These are phyloP conservation scores for Lophotis ruficrista DNA, from an alignment of 2,113 vertebrate species.

Conservation along the genomic window DNA sequence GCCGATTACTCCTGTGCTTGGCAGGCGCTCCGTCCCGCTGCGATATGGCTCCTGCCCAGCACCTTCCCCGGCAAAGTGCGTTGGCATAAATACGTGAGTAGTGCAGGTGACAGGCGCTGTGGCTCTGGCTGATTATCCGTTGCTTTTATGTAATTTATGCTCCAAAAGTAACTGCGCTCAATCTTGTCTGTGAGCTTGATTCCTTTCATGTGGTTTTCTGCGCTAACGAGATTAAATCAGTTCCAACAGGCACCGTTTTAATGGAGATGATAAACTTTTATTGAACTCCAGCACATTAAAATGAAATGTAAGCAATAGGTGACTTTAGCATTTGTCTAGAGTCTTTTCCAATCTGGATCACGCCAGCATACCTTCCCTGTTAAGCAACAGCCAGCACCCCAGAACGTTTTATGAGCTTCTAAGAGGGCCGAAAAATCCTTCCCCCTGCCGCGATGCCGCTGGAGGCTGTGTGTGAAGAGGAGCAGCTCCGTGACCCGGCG, in stretches of 20 bases:
- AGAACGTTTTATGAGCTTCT: slow-evolving; percentile 70
- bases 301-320: slow-evolving; percentile 85
- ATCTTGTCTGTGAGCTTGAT: slow-evolving; percentile 50
- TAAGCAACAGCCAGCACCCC: slow-evolving; percentile 71
- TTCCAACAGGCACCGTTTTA: slow-evolving; percentile 80
- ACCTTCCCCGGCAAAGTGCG: background rate
- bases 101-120: slow-evolving; percentile 55
- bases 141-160: slow-evolving; percentile 65
- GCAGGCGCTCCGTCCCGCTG: slow-evolving; percentile 47
- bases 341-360: slow-evolving; percentile 75
- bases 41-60: slow-evolving; percentile 66
- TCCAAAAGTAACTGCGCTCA: slow-evolving; percentile 51
- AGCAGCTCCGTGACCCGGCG: slow-evolving; percentile 32
- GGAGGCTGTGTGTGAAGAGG: background rate
- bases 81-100: slow-evolving; percentile 25
- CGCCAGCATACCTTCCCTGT: slow-evolving; percentile 70
- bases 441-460: background rate
- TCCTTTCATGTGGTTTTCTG: slow-evolving; percentile 81
- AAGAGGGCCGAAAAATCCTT: slow-evolving; percentile 51
- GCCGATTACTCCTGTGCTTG: slow-evolving; percentile 60
- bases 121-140: background rate
- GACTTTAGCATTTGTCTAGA: slow-evolving; percentile 71
- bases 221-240: slow-evolving; percentile 78
- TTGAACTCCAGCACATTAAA: slow-evolving; percentile 81
- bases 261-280: slow-evolving; percentile 83